Percentiles rank a stretch among this genome's conserved stretches.
Conservation (phyloP, 2,888 invertebrate species). For the Caenorhabditis macrosperma region DNA sequence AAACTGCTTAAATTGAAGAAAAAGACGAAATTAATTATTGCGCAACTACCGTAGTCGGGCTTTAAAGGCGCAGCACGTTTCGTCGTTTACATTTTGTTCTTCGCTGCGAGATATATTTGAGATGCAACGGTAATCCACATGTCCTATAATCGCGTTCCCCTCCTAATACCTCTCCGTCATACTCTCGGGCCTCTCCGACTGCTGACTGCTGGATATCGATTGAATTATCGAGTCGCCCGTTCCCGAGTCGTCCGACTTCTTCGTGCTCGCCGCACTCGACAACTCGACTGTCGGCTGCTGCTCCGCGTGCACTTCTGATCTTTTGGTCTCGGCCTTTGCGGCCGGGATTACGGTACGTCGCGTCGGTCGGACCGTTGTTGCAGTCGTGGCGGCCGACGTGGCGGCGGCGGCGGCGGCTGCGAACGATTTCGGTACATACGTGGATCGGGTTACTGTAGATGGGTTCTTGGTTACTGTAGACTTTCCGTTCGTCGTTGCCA, state of each 20-base stretch:
- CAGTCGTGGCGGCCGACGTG: too few relatives aligned
- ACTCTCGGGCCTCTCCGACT: conserved; percentile 36
- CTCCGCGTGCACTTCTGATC: neutral
- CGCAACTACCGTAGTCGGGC: too few relatives aligned
- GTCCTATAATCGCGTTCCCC: too few relatives aligned
- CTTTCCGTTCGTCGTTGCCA: too few relatives aligned
- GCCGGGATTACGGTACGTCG: neutral
- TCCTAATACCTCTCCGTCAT: conserved; percentile 54
- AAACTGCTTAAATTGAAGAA: too few relatives aligned
- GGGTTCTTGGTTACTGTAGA: conserved; percentile 9
- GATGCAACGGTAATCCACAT: too few relatives aligned
- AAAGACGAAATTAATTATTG: too few relatives aligned
- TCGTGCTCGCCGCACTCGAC: conserved; percentile 20
- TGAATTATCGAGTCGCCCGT: conserved; percentile 35
- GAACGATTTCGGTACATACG: conserved; percentile 10
- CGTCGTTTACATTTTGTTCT: too few relatives aligned
- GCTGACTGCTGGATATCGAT: conserved; percentile 18
- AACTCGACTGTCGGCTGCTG: neutral
- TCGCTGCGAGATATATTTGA: too few relatives aligned
- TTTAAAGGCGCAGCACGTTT: too few relatives aligned
- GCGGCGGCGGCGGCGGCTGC: too few relatives aligned
- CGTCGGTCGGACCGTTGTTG: too few relatives aligned
- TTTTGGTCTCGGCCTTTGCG: neutral
- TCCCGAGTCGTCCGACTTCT: conserved; percentile 21
- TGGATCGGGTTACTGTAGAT: neutral